A percentile compares a stretch with the other conserved stretches of the same genome.
These are phyloP conservation scores for Psylliodes chrysocephalus DNA, from an alignment of 2,888 invertebrate species.

Conservation along the genomic window DNA sequence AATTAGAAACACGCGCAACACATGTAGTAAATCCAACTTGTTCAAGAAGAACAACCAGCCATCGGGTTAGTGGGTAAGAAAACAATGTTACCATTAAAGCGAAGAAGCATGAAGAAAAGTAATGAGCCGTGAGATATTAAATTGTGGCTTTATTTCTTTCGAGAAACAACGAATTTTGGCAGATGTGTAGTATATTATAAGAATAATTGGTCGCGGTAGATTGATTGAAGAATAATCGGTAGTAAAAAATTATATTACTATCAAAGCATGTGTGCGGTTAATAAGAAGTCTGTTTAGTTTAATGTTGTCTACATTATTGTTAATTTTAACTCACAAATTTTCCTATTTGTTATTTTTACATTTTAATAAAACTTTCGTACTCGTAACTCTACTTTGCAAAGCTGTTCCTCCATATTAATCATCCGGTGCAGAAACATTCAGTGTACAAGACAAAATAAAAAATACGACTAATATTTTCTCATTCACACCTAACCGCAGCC, in stretches of 20 bases:
- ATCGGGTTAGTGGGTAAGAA: not conserved
- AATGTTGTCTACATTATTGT: too few species aligned
- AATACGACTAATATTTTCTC: constrained; percentile 11
- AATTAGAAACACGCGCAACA: too few species aligned
- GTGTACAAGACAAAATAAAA: not conserved
- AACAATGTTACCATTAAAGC: not conserved
- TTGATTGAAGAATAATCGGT: not conserved
- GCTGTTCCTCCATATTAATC: not conserved
- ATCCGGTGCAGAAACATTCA: not conserved
- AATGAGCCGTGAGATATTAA: not conserved
- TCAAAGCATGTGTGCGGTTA: too few species aligned
- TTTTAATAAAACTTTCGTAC: not conserved
- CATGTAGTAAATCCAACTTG: too few species aligned
- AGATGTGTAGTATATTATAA: not conserved
- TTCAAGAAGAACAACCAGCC: not conserved
- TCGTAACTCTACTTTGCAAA: not conserved
- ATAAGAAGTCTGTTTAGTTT: too few species aligned
- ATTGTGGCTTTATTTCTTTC: not conserved
- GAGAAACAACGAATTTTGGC: not conserved
- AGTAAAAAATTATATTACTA: too few species aligned
- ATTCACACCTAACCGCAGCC: constrained; percentile 4
- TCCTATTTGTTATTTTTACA: not conserved
- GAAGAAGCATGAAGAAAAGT: not conserved
- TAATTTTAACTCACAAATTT: too few species aligned
- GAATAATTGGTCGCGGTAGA: too few species aligned